Base-by-base conservation (phyloP, 2,113 vertebrate species). In the Callionymus lyra region DNA sequence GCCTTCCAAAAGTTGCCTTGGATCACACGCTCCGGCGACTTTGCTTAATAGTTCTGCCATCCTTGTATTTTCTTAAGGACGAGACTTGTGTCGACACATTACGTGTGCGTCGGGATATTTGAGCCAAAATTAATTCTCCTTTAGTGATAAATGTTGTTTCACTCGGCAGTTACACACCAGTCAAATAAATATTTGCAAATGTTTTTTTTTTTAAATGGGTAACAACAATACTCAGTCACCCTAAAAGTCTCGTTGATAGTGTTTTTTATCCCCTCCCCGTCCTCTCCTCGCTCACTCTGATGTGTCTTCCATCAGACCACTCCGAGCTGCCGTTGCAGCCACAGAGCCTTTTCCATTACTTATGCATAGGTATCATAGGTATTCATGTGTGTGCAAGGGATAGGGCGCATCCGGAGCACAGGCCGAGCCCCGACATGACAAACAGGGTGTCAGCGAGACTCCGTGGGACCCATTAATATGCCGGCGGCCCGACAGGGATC, bases 331-430 rank as follows among this genome's bases (percentile, higher is more conserved):
- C 21, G 13, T 17, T 56, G 21, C 57, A 59, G 68, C 65, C 47
- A 16, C 52, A 27, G 53, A 68, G 47, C 79, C n/a, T 74, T 73
- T 80, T 53, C 74, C 63, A 86, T 86, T 86, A 85, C 77, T 83
- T 86, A 85, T 86, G 82, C 83, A 84, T 85, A 84, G 83, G 77
- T 82, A 84, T 86, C 79, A 85, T 86, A 84, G 83, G 80, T 84
- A 84, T 86, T 85, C 83, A 84, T 85, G 81, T 81, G 81, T 80
- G 81, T 69, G 74, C 72, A 68, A 70, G 68, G 77, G 68, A 69
- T 68, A 68, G 72, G 55, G 64, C 43, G 48, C 74, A 69, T 74
- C 65, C 57, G 38, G 76, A 79, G 72, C 69, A 69, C 63, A 62
- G 75, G 76, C 63, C 58, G 48, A 60, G 64, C 74, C 57, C 64